Evolutionary conservation across 2,113 vertebrate species (phyloP).

Genomic region (Zapus hudsonius): DNA sequence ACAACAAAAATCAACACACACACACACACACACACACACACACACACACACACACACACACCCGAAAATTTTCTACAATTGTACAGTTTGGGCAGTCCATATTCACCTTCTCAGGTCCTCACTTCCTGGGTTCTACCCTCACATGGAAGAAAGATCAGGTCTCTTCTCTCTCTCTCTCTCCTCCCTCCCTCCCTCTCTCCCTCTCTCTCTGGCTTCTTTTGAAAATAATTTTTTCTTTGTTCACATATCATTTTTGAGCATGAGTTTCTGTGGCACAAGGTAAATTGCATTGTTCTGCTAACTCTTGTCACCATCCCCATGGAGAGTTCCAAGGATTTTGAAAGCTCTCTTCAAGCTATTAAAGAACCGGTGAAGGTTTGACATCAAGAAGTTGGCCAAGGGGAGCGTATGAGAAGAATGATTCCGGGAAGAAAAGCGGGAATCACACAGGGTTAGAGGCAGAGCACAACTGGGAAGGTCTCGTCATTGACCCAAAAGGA

Average conservation of each 20-base stretch:
- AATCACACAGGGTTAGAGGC: not conserved
- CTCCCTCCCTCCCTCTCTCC: too few species aligned
- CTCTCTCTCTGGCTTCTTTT: not conserved
- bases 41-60: too few species aligned
- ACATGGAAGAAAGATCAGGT: not conserved
- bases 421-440: not conserved
- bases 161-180: too few species aligned
- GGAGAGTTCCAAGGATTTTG: not conserved
- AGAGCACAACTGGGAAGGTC: not conserved
- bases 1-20: too few species aligned
- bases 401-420: not conserved
- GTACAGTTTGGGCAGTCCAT: not conserved
- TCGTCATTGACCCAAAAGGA: not conserved
- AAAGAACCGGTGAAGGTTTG: not conserved
- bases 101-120: not conserved
- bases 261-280: not conserved
- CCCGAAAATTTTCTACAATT: not conserved
- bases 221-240: too few species aligned
- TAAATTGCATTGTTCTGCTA: not conserved
- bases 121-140: not conserved
- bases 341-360: not conserved
- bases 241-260: not conserved
- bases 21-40: too few species aligned
- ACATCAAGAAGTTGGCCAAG: not conserved
- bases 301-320: not conserved